Percentiles rank a stretch among this genome's conserved stretches.
These are phyloP conservation scores for Galago senegalensis DNA, from an alignment of 2,797 vertebrate species.

Conservation along the genomic window DNA sequence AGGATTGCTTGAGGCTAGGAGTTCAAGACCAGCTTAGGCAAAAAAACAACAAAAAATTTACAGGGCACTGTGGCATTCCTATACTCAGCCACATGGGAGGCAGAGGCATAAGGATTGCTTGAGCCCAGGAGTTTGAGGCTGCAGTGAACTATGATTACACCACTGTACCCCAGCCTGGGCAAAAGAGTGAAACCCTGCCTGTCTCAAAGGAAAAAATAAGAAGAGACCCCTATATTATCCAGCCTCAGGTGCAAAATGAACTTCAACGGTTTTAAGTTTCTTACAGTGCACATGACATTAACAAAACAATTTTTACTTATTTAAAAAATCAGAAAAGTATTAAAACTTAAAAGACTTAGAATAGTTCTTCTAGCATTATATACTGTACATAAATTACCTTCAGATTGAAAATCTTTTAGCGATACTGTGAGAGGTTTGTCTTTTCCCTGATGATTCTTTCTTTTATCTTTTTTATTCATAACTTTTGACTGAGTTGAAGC, in stretches of 20 bases:
- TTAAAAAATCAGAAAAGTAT: slow-evolving; percentile 60
- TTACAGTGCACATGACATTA: slow-evolving; percentile 55
- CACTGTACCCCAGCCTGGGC: neutral
- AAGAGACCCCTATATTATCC: neutral
- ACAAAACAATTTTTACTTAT: slow-evolving; percentile 37
- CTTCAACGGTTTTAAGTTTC: slow-evolving; percentile 21
- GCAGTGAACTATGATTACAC: neutral
- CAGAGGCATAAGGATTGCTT: neutral
- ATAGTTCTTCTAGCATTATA: slow-evolving; percentile 4
- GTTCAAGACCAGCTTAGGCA: neutral
- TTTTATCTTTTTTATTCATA: slow-evolving; percentile 95
- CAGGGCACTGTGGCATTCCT: too few relatives aligned
- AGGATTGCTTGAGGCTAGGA: neutral
- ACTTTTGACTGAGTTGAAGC: slow-evolving; percentile 92
- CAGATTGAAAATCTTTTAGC: slow-evolving; percentile 96
- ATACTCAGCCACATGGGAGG: neutral
- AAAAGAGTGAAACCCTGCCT: neutral
- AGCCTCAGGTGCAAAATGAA: neutral
- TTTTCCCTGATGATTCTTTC: slow-evolving; percentile 95
- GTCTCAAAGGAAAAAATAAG: neutral
- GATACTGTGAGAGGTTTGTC: slow-evolving; percentile 96
- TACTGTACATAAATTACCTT: slow-evolving; percentile 89
- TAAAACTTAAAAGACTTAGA: neutral
- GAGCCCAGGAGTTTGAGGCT: neutral
- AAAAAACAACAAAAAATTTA: neutral